These are phyloP conservation scores for Morpho deidamia DNA, from an alignment of 2,888 invertebrate genomes.

Conservation along the genomic window DNA sequence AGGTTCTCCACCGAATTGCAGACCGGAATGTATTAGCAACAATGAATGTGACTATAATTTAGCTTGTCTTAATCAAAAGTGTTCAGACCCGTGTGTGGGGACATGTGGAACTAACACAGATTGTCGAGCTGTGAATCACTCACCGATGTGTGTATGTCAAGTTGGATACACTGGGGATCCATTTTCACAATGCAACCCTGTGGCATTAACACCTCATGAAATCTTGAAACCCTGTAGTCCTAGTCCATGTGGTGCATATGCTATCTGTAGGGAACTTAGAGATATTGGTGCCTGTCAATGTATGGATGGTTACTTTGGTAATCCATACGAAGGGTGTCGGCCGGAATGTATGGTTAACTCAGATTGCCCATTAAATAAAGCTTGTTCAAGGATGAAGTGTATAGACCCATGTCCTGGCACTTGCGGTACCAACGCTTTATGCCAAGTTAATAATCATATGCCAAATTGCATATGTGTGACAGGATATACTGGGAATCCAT, in stretches of 20 bases:
- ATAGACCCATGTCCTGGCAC: constrained; percentile 88
- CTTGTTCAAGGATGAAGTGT: constrained; percentile 86
- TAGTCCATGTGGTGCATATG: constrained; percentile 81
- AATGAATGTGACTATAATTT: constrained; percentile 81
- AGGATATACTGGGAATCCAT: constrained; percentile 83
- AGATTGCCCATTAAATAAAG: constrained; percentile 84
- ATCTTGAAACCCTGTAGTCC: constrained; percentile 80
- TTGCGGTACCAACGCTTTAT: constrained; percentile 85
- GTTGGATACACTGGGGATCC: constrained; percentile 87
- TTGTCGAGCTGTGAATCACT: constrained; percentile 85
- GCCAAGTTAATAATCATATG: constrained; percentile 85
- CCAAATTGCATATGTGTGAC: constrained; percentile 84
- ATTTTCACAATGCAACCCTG: constrained; percentile 80
- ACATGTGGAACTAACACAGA: constrained; percentile 84
- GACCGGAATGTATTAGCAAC: constrained; percentile 86
- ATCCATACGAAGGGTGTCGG: constrained; percentile 87
- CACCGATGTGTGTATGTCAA: constrained; percentile 85
- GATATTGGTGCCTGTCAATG: constrained; percentile 84
- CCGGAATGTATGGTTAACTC: constrained; percentile 86
- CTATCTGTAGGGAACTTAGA: constrained; percentile 79
- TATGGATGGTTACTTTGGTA: constrained; percentile 81
- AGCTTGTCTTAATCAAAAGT: constrained; percentile 84
- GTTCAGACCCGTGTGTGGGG: constrained; percentile 84
- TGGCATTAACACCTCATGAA: constrained; percentile 53
- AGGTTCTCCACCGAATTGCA: constrained; percentile 83